These are phyloP conservation scores for Gobio gobio DNA, from an alignment of 2,113 vertebrate species.

Conservation along the genomic window DNA sequence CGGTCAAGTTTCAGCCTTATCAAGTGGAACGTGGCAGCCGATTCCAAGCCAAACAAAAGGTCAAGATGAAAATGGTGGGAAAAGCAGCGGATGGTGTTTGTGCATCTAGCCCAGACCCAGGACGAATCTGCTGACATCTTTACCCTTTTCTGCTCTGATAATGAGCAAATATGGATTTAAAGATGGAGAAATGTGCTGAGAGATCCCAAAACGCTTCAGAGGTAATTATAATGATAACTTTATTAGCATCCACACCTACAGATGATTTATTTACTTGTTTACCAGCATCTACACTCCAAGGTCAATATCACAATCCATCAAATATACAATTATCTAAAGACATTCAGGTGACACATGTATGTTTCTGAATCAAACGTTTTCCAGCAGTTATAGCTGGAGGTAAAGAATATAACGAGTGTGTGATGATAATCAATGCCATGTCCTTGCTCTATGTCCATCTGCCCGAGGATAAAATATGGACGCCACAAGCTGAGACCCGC, in stretches of 20 bases:
- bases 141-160: background rate
- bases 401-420: background rate
- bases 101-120: background rate
- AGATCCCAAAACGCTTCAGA: background rate
- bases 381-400: background rate
- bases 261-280: no score
- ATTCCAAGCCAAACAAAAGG: background rate
- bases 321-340: no score
- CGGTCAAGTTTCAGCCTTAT: background rate
- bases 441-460: slow-evolving; percentile 8
- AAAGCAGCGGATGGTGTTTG: background rate
- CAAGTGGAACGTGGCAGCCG: background rate
- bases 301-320: no score
- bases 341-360: no score
- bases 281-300: no score
- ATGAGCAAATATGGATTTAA: background rate
- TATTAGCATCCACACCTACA: background rate
- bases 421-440: slow-evolving; percentile 21
- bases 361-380: no score
- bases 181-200: background rate
- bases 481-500: background rate
- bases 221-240: background rate
- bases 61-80: slow-evolving; percentile 13
- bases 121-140: background rate
- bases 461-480: slow-evolving; percentile 20